phyloP scores from a whole-genome alignment of 2,888 invertebrate genomes.

The Lochmaea capreae region DNA sequence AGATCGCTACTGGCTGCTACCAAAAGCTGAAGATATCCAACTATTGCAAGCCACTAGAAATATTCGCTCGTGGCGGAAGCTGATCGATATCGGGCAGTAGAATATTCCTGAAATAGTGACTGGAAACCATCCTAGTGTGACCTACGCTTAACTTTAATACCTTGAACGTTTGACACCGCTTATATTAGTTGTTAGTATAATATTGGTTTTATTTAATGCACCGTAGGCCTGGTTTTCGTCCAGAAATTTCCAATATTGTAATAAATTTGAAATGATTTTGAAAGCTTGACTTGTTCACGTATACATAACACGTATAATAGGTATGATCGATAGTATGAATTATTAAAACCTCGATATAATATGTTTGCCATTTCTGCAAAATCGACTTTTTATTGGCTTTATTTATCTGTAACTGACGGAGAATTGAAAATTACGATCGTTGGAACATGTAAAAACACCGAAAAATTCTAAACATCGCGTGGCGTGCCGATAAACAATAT shows the following conservation, averaged over 20 bases:
- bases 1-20: no score
- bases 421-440: neutral
- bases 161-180: no score
- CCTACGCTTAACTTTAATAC: no score
- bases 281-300: constrained; percentile 1
- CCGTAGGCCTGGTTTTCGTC: neutral
- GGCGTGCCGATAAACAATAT: constrained; percentile 7
- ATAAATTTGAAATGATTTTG: constrained; percentile 15
- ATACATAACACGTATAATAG: neutral
- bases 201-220: neutral
- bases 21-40: no score
- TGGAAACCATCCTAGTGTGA: no score
- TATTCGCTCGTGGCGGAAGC: no score
- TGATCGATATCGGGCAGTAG: no score
- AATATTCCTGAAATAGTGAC: no score
- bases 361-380: constrained; percentile 6
- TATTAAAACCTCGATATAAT: neutral
- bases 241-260: neutral
- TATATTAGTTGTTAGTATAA: neutral
- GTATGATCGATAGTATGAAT: constrained; percentile 3
- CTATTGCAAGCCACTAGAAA: no score
- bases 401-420: neutral
- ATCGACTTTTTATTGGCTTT: constrained; percentile 6
- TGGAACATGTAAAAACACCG: neutral
- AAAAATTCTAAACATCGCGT: constrained; percentile 5